Base-by-base conservation (phyloP, 2,113 vertebrate genomes). In the Cinclus mexicanus region DNA sequence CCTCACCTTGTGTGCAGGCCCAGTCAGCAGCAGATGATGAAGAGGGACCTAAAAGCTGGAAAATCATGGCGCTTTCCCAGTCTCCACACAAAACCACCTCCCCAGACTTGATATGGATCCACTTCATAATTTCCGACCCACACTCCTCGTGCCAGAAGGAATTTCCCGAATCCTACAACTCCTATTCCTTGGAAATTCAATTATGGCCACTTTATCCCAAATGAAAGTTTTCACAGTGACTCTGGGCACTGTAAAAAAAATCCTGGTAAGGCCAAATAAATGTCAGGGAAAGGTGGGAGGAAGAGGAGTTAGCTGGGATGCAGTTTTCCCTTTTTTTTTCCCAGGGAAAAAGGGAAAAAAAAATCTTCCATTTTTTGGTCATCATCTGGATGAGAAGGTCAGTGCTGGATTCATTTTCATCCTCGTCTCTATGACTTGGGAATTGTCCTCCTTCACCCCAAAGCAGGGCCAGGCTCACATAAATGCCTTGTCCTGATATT, bases 371-470 rank as follows among this genome's bases (percentile, higher is more conserved):
- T 14, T 49, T 68, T 86, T 55, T 35, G 18, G 8, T 19, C 1
- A 0, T 18, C 29, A 42, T 35, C 23, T 74, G 41, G 23, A 22
- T 56, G 53, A 25, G 17, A 50, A 44, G 13, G 31, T 65, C 47
- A 5, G 5, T 0, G 9, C 24, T 55, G 25, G 22, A 31, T 15
- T 28, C 31, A 53, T 76, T 23, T 57, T 26, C 13, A 56, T 22
- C 39, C 10, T 83, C 0, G 0, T 56, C 15, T 22, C 46, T 18
- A 0, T 4, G 11, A 20, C 0, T 3, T 13, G 29, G 63, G 55
- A 50, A 28, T 63, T 28, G 11, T 8, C 13, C 23, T 70, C 6
- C 25, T 76, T 4, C 14, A 15, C 10, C 35, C 42, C 49, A 29
- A 63, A 71, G 5, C 2, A 5, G 6, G 23, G 23, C 8, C 33